Percentiles rank a stretch among this genome's conserved stretches.
phyloP scores from a whole-genome alignment of 2,113 vertebrate species.

The Proteles cristata region DNA sequence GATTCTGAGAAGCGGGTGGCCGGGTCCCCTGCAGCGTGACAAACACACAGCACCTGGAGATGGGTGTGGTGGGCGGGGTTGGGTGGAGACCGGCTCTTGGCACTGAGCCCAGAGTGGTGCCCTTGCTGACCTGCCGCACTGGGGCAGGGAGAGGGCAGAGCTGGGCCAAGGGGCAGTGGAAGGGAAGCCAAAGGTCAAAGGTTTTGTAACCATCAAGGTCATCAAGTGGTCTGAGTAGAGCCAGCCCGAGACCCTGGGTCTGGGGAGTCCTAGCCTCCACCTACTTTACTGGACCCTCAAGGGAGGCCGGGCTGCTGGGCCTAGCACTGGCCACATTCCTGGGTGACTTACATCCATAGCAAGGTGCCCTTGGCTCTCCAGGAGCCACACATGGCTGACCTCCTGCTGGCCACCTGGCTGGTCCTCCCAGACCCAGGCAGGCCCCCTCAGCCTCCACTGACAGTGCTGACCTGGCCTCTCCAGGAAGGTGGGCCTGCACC shows the following conservation, averaged over 20 bases:
- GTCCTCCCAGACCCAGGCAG: not conserved
- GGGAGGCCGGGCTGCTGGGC: not conserved
- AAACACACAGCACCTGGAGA: not conserved
- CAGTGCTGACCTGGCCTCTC: not conserved
- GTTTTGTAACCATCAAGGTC: constrained; percentile 17
- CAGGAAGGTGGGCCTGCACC: not conserved
- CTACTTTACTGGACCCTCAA: not conserved
- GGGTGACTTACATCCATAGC: not conserved
- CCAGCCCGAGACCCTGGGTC: not conserved
- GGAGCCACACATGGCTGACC: not conserved
- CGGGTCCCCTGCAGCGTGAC: not conserved
- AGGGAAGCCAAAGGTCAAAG: not conserved
- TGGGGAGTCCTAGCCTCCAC: not conserved
- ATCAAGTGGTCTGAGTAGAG: not conserved
- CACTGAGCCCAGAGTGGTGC: not conserved
- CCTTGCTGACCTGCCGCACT: not conserved
- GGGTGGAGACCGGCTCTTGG: not conserved
- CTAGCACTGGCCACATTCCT: not conserved
- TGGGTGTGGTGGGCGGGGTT: constrained; percentile 62
- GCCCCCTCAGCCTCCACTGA: not conserved
- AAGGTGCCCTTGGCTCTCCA: constrained; percentile 73
- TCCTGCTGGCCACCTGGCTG: not conserved
- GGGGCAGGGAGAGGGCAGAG: not conserved
- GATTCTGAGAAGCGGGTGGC: not conserved
- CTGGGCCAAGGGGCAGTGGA: not conserved